Evolutionary conservation across 2,797 vertebrate species (phyloP), one percentile per base, ranked within the genome.

Genomic region (Amblyopsis hoosieri): DNA sequence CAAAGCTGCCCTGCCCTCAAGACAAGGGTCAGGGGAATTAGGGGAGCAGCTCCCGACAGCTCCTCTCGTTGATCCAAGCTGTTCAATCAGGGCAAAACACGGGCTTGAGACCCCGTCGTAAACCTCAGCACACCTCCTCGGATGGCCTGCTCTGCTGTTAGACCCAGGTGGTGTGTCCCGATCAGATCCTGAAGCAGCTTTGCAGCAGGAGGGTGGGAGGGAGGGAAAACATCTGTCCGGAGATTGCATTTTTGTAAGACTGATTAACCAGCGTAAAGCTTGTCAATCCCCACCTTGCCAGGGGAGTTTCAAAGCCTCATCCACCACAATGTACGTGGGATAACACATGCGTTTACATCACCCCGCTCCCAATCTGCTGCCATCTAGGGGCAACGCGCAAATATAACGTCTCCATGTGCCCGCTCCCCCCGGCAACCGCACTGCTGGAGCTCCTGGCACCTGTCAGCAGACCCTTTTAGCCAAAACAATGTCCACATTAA

Each of bases 231-330:
- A 89, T 89, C 87, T 88, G 87, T 83, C 80, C 59, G 12, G 66
- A 85, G 80, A 88, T 87, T 85, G 80, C 76, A 75, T 83, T 85
- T 88, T 86, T 88, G 71, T 80, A 75, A 83, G 72, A 85, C 83
- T 86, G 83, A 88, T 83, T 87, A 84, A 80, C 64, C 65, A 77
- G 78, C 70, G 76, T 76, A 87, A 89, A 85, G 72, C 77, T 69
- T 72, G 58, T 66, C 74, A 85, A 87, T 88, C 86, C 79, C 80
- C 76, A 83, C 81, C 78, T 88, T 82, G 77, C 81, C 78, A 23
- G 75, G 84, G 76, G 69, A 75, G 73, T 78, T 84, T 84, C 59
- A 69, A 69, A 75, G 63, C 76, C 48, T 23, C 10, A 12, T 73
- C 56, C 57, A 49, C 72, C 64, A 67, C 55, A 69, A 77, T 69